Evolutionary conservation across 1,140 invertebrate genomes (phyloP).

Genomic region (Pseudomyrmex dendroicus): DNA sequence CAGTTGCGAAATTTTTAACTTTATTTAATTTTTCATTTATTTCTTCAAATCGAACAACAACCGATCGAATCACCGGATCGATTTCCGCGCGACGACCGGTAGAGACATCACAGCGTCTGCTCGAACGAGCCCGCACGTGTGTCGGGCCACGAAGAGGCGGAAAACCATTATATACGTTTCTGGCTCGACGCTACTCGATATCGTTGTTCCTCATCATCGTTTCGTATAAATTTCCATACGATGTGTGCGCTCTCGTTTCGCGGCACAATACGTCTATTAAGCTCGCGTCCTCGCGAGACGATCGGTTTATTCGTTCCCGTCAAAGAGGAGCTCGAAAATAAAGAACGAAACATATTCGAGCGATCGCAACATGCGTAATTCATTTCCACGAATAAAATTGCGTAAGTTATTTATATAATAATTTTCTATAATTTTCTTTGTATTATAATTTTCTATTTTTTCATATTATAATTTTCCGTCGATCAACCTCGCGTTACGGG

Average conservation of each 20-base stretch:
- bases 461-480: too few species aligned
- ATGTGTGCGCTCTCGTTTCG: conserved; percentile 58
- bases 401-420: too few species aligned
- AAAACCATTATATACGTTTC: conserved; percentile 72
- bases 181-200: conserved; percentile 60
- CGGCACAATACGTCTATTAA: conserved; percentile 77
- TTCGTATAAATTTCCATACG: conserved; percentile 80
- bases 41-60: too few species aligned
- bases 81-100: conserved; percentile 49
- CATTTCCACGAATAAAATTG: too few species aligned
- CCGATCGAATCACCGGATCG: too few species aligned
- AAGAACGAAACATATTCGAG: not conserved
- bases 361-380: too few species aligned
- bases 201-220: conserved; percentile 71
- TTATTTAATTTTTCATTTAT: too few species aligned
- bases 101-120: conserved; percentile 72
- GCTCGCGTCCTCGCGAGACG: conserved; percentile 62
- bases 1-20: too few species aligned
- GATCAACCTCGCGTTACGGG: too few species aligned
- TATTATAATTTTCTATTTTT: too few species aligned
- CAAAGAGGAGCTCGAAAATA: not conserved
- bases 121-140: conserved; percentile 53
- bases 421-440: too few species aligned
- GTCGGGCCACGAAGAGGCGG: conserved; percentile 20
- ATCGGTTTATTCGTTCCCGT: conserved; percentile 28